Conservation (phyloP, 2,888 invertebrate species). For the Drosophila aldrichi region DNA sequence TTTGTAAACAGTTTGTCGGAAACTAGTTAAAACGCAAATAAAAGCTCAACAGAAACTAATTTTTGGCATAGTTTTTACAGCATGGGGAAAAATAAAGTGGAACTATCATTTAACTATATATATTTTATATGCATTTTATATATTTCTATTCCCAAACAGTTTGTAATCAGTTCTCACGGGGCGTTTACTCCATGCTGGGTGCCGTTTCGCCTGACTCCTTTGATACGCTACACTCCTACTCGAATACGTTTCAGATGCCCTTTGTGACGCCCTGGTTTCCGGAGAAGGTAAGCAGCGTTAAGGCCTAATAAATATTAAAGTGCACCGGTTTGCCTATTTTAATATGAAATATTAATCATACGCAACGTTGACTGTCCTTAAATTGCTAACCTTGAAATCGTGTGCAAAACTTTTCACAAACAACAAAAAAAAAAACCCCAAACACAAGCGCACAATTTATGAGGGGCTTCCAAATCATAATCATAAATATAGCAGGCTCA, state of each 20-base stretch:
- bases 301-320: slow-evolving; percentile 68
- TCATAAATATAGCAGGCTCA: slow-evolving; percentile 63
- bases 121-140: background rate
- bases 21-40: slow-evolving; percentile 17
- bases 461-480: slow-evolving; percentile 71
- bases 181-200: slow-evolving; percentile 95
- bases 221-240: slow-evolving; percentile 96
- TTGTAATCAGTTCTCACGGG: slow-evolving; percentile 95
- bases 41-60: slow-evolving; percentile 1
- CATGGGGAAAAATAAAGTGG: background rate
- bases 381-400: slow-evolving; percentile 71
- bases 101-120: background rate
- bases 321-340: slow-evolving; percentile 58
- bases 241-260: slow-evolving; percentile 97
- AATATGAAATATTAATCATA: slow-evolving; percentile 83
- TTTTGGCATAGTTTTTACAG: slow-evolving; percentile 5
- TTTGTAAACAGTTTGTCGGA: slow-evolving; percentile 12
- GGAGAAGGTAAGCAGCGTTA: slow-evolving; percentile 89
- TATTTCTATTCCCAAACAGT: slow-evolving; percentile 87
- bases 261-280: slow-evolving; percentile 98
- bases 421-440: background rate
- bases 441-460: slow-evolving; percentile 63
- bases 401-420: slow-evolving; percentile 26
- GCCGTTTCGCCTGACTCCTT: slow-evolving; percentile 97
- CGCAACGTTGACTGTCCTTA: slow-evolving; percentile 67